Conservation (phyloP, 1,140 invertebrate species). For the Drosophila tristis region DNA sequence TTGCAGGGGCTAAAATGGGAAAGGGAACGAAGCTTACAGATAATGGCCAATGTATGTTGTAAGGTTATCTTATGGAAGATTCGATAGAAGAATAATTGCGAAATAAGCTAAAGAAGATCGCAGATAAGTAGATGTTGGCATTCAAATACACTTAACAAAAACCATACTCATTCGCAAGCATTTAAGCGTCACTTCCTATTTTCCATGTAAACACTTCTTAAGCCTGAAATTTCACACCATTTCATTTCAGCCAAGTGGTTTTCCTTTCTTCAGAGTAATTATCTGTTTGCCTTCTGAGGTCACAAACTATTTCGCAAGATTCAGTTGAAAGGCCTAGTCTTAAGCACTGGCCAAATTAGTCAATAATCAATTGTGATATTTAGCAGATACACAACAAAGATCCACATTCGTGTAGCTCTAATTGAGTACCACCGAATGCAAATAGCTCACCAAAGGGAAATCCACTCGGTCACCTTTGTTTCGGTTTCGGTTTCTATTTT, state of each 20-base stretch:
- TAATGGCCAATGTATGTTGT: background rate
- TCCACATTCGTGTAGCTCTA: constrained; percentile 8
- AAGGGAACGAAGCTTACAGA: background rate
- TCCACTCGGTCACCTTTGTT: background rate
- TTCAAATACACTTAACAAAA: too few species aligned
- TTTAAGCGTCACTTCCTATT: constrained; percentile 4
- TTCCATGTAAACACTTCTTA: constrained; percentile 10
- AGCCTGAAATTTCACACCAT: constrained; percentile 29
- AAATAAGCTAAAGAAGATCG: too few species aligned
- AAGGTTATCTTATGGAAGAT: background rate
- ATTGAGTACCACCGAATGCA: background rate
- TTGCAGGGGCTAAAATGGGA: constrained; percentile 17
- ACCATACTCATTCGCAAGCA: background rate
- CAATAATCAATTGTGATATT: constrained; percentile 28
- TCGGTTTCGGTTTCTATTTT: background rate
- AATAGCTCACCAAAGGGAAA: background rate
- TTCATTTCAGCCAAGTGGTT: constrained; percentile 24
- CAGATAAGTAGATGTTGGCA: too few species aligned
- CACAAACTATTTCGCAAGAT: constrained; percentile 25
- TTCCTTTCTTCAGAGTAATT: constrained; percentile 1
- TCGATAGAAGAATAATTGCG: too few species aligned
- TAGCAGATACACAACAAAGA: constrained; percentile 37
- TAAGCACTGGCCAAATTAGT: background rate
- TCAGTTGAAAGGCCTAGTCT: background rate
- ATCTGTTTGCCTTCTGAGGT: background rate